A percentile compares a stretch with the other conserved stretches of the same genome.
Evolutionary conservation across 2,888 invertebrate genomes (phyloP).

Genomic region (Saturnia japonica): DNA sequence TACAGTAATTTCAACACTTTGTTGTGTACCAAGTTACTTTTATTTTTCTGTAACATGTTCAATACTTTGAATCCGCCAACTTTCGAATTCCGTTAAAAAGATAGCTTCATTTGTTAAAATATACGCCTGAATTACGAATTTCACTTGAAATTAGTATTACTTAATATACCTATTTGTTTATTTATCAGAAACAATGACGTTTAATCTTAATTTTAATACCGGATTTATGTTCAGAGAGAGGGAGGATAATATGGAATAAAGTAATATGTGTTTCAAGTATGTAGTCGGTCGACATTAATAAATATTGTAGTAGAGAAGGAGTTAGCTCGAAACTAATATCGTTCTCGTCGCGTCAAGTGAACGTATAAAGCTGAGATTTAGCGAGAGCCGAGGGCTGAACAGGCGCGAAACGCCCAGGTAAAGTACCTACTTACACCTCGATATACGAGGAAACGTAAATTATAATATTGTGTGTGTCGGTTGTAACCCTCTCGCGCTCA

Average conservation of each 20-base stretch:
- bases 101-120: too few species aligned
- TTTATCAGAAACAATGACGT: background rate
- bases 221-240: constrained; percentile 17
- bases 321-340: constrained; percentile 80
- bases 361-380: constrained; percentile 82
- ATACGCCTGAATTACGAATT: too few species aligned
- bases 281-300: constrained; percentile 68
- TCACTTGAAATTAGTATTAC: too few species aligned
- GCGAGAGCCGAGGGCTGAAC: constrained; percentile 76
- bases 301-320: constrained; percentile 78
- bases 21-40: background rate
- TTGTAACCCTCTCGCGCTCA: constrained; percentile 76
- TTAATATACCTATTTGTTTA: background rate
- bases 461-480: constrained; percentile 81
- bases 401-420: constrained; percentile 79
- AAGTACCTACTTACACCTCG: constrained; percentile 80
- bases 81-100: background rate
- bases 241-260: constrained; percentile 18
- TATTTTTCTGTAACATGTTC: background rate
- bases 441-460: constrained; percentile 81
- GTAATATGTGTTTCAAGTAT: constrained; percentile 17
- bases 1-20: too few species aligned
- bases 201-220: background rate
- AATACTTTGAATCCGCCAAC: background rate
- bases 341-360: constrained; percentile 81